Base-by-base conservation (phyloP, 2,113 vertebrate species). In the Spea multiplicata region DNA sequence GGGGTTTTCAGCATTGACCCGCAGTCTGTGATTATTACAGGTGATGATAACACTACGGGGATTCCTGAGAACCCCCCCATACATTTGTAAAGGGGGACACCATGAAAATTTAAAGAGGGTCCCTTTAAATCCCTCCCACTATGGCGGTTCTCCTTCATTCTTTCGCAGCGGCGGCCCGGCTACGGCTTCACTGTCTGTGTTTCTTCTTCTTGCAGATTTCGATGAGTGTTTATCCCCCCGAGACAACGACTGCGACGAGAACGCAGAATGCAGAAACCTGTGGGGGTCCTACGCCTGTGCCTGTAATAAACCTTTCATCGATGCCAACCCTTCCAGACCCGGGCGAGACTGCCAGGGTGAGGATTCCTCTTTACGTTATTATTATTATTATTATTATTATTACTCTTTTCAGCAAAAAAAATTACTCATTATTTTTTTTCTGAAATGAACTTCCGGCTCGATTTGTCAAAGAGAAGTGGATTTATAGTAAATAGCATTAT, bases 271-370 rank as follows among this genome's bases (percentile, higher is more conserved):
- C 52, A 44, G 87, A 81, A 92, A 90, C 69, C 9, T 88, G 3
- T 80, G 90, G 66, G 87, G 87, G 8, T 91, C 87, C 0, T 93
- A 91, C 73, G 79, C 55, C 9, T 93, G 91, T 81, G 85, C 74
- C 7, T 93, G 90, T 72, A 84, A 14, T 68, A 88, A 86, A 0
- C 7, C 78, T 49, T 79, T 10, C 30, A 73, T 72, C 67, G 91
- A 91, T 0, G 76, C 68, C 44, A 82, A 86, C 49, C 91, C 90
- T 17, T 44, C 79, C 73, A 66, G 78, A 7, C 86, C 86, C 0
- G 91, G 90, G 72, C 87, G 89, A 67, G 86, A 84, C 78, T 93
- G 91, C 53, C 84, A 87, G 2, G 88, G 90, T 92, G 72, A 53
- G 86, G 13, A 30, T 1, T n/a, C 7, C 17, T 65, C 17, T 13